Percentiles rank a stretch among this genome's conserved stretches.
phyloP scores from a whole-genome alignment of 2,113 vertebrate species.

The Amia ocellicauda region DNA sequence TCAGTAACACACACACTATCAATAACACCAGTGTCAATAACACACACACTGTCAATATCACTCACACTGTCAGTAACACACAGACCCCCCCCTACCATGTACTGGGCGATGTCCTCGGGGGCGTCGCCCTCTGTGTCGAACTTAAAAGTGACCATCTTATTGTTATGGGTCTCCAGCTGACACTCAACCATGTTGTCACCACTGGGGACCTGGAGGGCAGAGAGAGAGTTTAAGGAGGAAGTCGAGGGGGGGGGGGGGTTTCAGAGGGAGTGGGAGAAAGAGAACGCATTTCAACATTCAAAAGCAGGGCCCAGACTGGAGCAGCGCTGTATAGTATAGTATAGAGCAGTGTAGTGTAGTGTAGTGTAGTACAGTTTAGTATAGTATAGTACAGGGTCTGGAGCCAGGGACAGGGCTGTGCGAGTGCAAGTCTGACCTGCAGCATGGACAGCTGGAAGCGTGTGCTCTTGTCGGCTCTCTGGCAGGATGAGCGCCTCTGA shows the following conservation, averaged over 20 bases:
- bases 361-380: too few species aligned
- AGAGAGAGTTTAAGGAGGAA: background rate
- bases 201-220: conserved; percentile 63
- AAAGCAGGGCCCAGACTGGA: too few species aligned
- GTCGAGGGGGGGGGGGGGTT: background rate
- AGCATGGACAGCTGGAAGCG: conserved; percentile 83
- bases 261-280: too few species aligned
- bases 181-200: conserved; percentile 93
- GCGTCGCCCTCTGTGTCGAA: conserved; percentile 88
- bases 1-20: conserved; percentile 3
- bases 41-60: too few species aligned
- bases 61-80: too few species aligned
- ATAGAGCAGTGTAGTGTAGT: too few species aligned
- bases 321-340: too few species aligned
- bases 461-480: conserved; percentile 72
- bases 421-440: conserved; percentile 59
- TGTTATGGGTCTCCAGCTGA: conserved; percentile 88
- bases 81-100: conserved; percentile 73
- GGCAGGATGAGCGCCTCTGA: conserved; percentile 74
- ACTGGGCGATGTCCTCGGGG: conserved; percentile 86
- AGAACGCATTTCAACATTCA: too few species aligned
- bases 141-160: conserved; percentile 94
- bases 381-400: too few species aligned
- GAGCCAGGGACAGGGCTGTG: background rate
- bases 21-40: too few species aligned